Evolutionary conservation across 2,113 vertebrate genomes (phyloP).

Genomic region (Orcinus orca): DNA sequence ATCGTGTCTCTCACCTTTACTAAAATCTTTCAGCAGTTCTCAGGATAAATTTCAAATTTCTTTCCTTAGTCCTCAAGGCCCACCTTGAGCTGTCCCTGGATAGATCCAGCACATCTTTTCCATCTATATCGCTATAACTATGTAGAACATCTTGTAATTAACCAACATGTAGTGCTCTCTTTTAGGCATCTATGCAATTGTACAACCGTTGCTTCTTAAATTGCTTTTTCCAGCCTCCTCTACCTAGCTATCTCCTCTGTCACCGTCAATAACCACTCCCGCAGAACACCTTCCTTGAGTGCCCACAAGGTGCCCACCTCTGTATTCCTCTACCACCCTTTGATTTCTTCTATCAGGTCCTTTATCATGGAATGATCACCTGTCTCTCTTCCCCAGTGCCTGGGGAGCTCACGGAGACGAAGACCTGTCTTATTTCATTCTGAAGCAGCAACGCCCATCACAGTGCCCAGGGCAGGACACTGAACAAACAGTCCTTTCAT

Average conservation of each 20-base stretch:
- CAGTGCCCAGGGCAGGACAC: neutral
- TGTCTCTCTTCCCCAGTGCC: neutral
- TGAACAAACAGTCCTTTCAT: neutral
- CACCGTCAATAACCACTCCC: neutral
- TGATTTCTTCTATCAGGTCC: neutral
- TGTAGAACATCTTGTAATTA: neutral
- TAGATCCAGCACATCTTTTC: neutral
- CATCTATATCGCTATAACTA: rapidly evolving
- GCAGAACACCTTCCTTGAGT: neutral
- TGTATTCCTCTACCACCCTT: too few species aligned
- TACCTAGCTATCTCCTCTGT: neutral
- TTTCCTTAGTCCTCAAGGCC: neutral
- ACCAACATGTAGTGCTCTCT: neutral
- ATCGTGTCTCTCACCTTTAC: neutral
- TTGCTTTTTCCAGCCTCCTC: neutral
- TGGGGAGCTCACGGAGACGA: neutral
- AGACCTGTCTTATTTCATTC: neutral
- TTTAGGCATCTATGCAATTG: neutral
- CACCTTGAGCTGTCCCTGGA: neutral
- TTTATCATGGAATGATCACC: neutral
- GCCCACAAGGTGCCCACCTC: rapidly evolving
- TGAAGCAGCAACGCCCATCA: neutral
- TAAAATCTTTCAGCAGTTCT: neutral
- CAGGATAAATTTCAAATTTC: neutral
- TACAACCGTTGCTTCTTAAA: neutral